Percentiles rank a stretch among this genome's conserved stretches.
These are phyloP conservation scores for Todiramphus saurophagus DNA, from an alignment of 2,113 vertebrate species.

Conservation along the genomic window DNA sequence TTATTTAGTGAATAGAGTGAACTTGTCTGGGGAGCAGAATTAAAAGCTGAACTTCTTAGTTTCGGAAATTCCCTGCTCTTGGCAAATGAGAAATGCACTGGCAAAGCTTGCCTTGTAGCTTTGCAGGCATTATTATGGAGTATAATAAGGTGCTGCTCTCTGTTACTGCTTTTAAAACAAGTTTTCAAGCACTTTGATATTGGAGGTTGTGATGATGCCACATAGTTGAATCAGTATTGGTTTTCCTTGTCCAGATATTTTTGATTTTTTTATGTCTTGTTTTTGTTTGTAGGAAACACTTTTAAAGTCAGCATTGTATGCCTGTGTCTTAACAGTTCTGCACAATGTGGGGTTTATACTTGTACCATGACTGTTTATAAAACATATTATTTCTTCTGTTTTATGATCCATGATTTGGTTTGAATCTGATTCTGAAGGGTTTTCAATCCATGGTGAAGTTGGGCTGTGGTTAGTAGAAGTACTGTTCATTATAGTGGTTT, in stretches of 20 bases:
- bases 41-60: background rate
- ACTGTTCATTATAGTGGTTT: background rate
- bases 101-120: background rate
- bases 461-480: background rate
- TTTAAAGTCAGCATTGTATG: background rate
- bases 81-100: background rate
- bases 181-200: background rate
- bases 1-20: background rate
- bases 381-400: background rate
- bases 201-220: background rate
- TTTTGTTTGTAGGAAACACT: background rate
- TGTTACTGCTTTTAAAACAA: background rate
- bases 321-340: background rate
- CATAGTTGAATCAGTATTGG: background rate
- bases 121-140: background rate
- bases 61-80: background rate
- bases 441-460: background rate
- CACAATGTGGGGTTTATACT: background rate
- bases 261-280: background rate
- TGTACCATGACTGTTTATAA: background rate
- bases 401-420: background rate
- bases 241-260: background rate
- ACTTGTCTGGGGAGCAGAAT: background rate
- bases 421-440: background rate
- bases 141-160: background rate